Evolutionary conservation across 2,113 vertebrate species (phyloP).

Genomic region (Burhinus oedicnemus): DNA sequence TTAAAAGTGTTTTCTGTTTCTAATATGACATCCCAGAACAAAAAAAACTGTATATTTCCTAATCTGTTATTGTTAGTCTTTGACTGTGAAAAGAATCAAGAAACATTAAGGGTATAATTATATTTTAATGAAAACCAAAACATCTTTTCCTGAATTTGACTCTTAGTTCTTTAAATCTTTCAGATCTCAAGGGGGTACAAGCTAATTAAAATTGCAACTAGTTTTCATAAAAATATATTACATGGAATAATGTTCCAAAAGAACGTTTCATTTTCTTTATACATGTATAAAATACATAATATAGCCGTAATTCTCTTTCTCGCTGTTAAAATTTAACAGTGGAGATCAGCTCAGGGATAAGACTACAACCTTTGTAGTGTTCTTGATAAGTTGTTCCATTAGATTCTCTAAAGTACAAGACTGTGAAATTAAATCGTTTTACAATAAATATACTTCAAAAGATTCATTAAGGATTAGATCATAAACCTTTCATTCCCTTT

Average conservation of each 20-base stretch:
- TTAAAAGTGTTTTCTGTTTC: background rate
- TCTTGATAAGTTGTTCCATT: background rate
- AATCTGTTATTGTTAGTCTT: background rate
- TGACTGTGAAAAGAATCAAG: background rate
- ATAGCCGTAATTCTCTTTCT: background rate
- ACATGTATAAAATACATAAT: background rate
- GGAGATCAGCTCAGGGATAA: background rate
- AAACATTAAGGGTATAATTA: background rate
- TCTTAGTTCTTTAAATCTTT: background rate
- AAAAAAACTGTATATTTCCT: background rate
- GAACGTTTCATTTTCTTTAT: background rate
- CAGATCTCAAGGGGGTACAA: background rate
- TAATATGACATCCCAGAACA: background rate
- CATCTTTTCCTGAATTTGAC: conserved; percentile 1
- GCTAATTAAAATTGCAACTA: background rate
- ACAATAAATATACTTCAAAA: background rate
- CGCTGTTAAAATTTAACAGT: background rate
- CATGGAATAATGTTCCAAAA: background rate
- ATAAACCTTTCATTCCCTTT: background rate
- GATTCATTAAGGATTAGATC: background rate
- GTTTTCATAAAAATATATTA: conserved; percentile 13
- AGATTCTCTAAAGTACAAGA: background rate
- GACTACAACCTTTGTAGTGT: background rate
- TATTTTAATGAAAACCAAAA: conserved; percentile 35
- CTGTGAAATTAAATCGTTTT: background rate